Conservation (phyloP, 2,797 vertebrate genomes). For the Heliangelus exortis region DNA sequence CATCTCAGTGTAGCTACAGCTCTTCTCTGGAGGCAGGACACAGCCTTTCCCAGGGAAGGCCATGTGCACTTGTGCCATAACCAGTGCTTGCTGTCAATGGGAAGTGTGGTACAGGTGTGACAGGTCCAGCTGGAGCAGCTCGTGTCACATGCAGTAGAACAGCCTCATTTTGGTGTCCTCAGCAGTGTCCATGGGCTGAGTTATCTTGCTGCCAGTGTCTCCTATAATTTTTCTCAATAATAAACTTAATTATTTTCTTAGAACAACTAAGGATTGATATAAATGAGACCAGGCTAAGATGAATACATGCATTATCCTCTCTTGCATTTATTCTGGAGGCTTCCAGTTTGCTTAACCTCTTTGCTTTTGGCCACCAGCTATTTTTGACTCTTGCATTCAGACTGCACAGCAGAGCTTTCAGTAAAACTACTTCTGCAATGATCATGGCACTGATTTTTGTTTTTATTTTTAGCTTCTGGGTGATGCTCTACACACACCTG, state of each 20-base stretch:
- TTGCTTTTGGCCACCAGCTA: background rate
- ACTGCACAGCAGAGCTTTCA: background rate
- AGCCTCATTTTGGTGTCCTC: background rate
- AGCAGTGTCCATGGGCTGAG: background rate
- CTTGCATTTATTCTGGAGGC: background rate
- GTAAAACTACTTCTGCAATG: background rate
- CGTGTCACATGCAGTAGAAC: fast-evolving
- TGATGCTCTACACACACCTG: fast-evolving
- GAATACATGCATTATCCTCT: background rate
- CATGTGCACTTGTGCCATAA: fast-evolving
- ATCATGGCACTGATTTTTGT: fast-evolving
- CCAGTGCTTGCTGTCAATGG: fast-evolving
- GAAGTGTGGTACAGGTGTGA: background rate
- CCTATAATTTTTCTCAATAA: background rate
- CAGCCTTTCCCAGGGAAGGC: background rate
- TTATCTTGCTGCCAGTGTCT: background rate
- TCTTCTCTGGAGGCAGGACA: background rate
- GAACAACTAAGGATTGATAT: background rate
- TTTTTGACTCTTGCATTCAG: background rate
- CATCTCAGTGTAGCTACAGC: background rate
- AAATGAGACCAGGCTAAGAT: background rate
- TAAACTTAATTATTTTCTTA: background rate
- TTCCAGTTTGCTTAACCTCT: background rate
- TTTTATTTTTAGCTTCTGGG: background rate
- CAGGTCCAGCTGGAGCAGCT: fast-evolving